Evolutionary conservation across 2,113 vertebrate species (phyloP).

Genomic region (Clarias magur): DNA sequence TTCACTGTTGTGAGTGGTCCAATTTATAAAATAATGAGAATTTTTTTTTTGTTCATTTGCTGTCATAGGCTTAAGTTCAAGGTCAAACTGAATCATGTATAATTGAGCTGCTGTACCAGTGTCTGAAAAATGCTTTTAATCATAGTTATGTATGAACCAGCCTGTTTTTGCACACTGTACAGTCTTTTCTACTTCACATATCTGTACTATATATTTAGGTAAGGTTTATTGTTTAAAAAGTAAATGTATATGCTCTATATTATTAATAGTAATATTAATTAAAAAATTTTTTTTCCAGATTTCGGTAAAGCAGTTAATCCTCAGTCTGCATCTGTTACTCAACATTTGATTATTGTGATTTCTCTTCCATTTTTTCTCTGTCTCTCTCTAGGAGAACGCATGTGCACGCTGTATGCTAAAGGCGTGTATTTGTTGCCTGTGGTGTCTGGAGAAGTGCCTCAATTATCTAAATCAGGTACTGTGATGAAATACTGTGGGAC

Average conservation of each 20-base stretch:
- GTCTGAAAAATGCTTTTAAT: not conserved
- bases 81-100: not conserved
- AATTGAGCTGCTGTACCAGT: not conserved
- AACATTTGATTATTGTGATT: constrained; percentile 15
- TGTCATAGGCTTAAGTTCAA: not conserved
- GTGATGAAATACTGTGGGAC: not conserved
- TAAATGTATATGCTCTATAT: too few relatives aligned
- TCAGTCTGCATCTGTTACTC: not conserved
- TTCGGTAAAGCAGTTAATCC: not conserved
- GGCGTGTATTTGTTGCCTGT: constrained; percentile 97
- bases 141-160: not conserved
- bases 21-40: not conserved
- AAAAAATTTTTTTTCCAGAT: too few relatives aligned
- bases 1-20: not conserved
- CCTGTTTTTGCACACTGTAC: too few relatives aligned
- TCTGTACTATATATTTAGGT: too few relatives aligned
- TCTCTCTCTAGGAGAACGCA: constrained; percentile 84
- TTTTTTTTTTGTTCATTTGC: not conserved
- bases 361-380: not conserved
- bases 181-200: too few relatives aligned
- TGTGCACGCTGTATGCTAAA: constrained; percentile 94
- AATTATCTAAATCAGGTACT: constrained; percentile 96
- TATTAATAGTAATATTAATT: too few relatives aligned
- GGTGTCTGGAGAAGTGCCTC: constrained; percentile 99
- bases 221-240: too few relatives aligned